Base-by-base conservation (phyloP, 2,888 invertebrate species). In the Cremastobaeus sp. region DNA sequence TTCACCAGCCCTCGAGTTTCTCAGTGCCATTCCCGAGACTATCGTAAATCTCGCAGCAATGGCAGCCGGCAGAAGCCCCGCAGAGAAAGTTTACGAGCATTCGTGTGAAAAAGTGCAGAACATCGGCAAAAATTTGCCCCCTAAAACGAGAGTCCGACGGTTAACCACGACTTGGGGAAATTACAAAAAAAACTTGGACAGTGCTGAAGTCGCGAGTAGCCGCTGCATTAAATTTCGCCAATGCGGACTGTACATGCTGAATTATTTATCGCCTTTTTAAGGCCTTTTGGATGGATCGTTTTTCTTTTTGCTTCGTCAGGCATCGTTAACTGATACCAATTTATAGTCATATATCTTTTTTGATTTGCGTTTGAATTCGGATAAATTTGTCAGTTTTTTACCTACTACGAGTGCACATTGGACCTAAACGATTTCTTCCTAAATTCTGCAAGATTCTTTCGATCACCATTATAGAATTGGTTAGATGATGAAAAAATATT, bases 11-110 rank as follows among this genome's bases (percentile, higher is more conserved):
- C 28, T 9, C 4, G 18, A 35, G 52, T 52, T 52, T 45, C 64
- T 17, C 12, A n/a, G 39, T 17, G 47, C 50, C 64, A 69, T 73
- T 69, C 76, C 52, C 70, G 66, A 32, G 71, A 50, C 62, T 62
- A 54, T 65, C 77, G 71, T 78, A 78, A 79, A 77, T 78, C 77
- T 66, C 69, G 43, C 12, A 9, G 60, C 52, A 76, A 43, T 59
- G 65, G 65, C 65, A 65, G 64, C 45, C 34, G 54, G 68, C 60
- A 68, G 72, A 76, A 64, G 54, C 59, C 41, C 47, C 59, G 50
- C 43, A 21, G 57, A 55, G 62, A 50, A 68, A 64, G 57, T 74
- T 68, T 74, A 73, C 60, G 60, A 73, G 55, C 57, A 41, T 60
- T 39, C 68, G 74, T 52, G 74, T 74, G 74, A 74, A 74, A 74